phyloP scores from a whole-genome alignment of 2,888 invertebrate species.

The Cephonodes hylas region DNA sequence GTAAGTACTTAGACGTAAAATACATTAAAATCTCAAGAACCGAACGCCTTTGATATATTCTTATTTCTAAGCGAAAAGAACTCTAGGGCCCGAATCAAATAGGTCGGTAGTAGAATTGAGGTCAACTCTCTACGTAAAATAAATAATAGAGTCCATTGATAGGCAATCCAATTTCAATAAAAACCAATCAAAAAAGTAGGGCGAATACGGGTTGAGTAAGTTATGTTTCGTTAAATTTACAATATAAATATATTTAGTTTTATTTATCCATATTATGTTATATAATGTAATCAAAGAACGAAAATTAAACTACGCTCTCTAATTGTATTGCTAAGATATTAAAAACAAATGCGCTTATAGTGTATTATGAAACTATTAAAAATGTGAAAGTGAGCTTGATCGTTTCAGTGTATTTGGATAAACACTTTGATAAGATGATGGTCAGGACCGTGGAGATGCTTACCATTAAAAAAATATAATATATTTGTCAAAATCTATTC shows the following conservation, averaged over 20 bases:
- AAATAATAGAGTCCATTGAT: conserved; percentile 39
- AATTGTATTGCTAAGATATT: no score
- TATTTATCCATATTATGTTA: background rate
- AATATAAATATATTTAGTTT: background rate
- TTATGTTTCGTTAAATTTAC: background rate
- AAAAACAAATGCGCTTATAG: no score
- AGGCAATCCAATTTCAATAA: conserved; percentile 61
- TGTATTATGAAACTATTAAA: no score
- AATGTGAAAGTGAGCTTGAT: no score
- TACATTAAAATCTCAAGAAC: no score
- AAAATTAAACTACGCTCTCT: no score
- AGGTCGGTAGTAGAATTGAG: conserved; percentile 8
- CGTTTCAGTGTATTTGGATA: no score
- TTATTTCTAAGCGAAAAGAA: conserved; percentile 18
- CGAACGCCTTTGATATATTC: background rate
- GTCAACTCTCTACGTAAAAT: conserved; percentile 27
- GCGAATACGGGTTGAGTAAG: conserved; percentile 41
- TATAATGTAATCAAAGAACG: background rate
- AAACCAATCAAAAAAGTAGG: conserved; percentile 62
- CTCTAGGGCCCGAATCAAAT: background rate
- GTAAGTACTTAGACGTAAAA: no score
- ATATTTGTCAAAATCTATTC: no score
- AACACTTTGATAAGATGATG: no score
- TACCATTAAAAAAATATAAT: no score
- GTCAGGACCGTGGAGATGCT: no score